Evolutionary conservation across 2,888 invertebrate genomes (phyloP), one percentile per base, ranked within the genome.

Genomic region (Andrena fulva): DNA sequence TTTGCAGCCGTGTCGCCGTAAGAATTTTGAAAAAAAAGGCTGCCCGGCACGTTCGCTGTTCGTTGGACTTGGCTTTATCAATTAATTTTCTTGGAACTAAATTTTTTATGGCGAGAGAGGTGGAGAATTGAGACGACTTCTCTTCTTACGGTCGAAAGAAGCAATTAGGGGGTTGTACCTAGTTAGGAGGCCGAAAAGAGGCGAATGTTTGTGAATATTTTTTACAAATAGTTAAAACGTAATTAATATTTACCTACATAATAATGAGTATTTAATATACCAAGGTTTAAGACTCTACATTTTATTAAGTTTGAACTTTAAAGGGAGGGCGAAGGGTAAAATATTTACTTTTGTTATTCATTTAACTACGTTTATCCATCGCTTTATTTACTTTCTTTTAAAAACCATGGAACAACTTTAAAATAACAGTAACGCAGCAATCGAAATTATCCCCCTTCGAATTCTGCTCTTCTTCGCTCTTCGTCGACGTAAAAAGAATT

Each of bases 1-100:
- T 33, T 24, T 54, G 12, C 63, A 35, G 50, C 63, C 50, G 16
- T 33, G 48, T 73, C 67, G 74, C 67, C 74, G 60, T 24, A 31
- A 63, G 84, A 66, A 70, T 74, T 80, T 81, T 33, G 56, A 59
- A 80, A 79, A 79, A 67, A 31, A 16, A 10, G n/a, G 31, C 10
- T n/a, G 24, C n/a, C 24, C 3, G 7, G 12, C 8, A 31, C 10
- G 42, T 31, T 50, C n/a, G 27, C 48, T 31, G 70, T 12, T 72
- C 35, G 60, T 75, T 52, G 31, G 52, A 75, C 1, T 12, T 12
- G 50, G 6, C 6, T 16, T 20, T 5, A 31, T 48, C 33, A 4
- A 6, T 59, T 20, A 24, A 60, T 16, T 59, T 50, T 66, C 16
- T 52, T 42, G 1, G n/a, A 72, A 77, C 66, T 74, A 29, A 59